Percentiles rank a stretch among this genome's conserved stretches.
Conservation (phyloP, 2,797 vertebrate genomes). For the Sitta carolinensis region DNA sequence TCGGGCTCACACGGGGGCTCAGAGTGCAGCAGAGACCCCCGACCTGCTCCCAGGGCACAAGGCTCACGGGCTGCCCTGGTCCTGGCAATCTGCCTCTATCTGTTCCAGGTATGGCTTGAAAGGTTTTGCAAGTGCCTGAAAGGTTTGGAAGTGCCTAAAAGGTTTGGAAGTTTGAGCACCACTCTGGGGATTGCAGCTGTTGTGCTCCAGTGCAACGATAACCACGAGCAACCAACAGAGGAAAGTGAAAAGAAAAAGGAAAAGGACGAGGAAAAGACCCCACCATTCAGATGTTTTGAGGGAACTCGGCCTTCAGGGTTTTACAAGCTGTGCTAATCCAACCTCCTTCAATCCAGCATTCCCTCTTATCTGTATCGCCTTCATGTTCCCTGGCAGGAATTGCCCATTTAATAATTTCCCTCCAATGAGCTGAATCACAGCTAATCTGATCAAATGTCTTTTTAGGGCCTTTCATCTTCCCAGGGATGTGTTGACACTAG, state of each 20-base stretch:
- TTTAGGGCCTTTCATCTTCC: conserved; percentile 60
- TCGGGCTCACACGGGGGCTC: background rate
- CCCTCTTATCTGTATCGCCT: conserved; percentile 30
- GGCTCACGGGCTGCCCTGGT: background rate
- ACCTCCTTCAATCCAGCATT: conserved; percentile 6
- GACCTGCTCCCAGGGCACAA: fast-evolving
- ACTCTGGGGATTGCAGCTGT: fast-evolving
- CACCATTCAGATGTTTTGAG: background rate
- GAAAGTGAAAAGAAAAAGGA: fast-evolving
- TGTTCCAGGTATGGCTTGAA: background rate
- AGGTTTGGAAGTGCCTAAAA: background rate
- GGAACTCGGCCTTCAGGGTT: conserved; percentile 32
- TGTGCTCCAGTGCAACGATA: background rate
- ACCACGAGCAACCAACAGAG: background rate
- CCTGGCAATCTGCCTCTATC: background rate
- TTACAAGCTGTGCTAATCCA: background rate
- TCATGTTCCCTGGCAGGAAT: conserved; percentile 55
- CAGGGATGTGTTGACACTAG: conserved; percentile 67
- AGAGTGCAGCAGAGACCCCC: background rate
- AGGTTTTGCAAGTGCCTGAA: background rate
- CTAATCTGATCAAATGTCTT: conserved; percentile 69
- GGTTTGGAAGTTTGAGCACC: background rate
- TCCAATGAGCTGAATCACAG: conserved; percentile 61
- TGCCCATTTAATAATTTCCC: conserved; percentile 67
- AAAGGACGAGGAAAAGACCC: fast-evolving